Percentiles rank a stretch among this genome's conserved stretches.
Conservation (phyloP, 2,797 vertebrate species). For the Serranus cabrilla region DNA sequence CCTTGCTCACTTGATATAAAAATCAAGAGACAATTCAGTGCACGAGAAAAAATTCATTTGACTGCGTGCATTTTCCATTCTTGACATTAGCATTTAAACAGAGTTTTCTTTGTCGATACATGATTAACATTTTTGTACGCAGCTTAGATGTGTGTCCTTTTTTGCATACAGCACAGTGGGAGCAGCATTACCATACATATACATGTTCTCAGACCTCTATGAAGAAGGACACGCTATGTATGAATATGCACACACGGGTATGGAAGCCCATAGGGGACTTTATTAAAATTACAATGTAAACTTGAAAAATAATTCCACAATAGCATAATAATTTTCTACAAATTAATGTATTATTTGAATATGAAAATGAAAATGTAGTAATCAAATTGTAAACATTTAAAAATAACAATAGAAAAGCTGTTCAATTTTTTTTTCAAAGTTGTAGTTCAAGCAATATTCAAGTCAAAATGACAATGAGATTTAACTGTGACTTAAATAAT, state of each 20-base stretch:
- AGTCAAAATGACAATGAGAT: too few species aligned
- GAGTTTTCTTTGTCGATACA: constrained; percentile 5
- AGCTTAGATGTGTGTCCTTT: constrained; percentile 27
- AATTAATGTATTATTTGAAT: too few species aligned
- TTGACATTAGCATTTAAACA: constrained; percentile 24
- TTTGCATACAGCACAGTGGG: constrained; percentile 63
- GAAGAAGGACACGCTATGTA: constrained; percentile 9
- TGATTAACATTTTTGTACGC: constrained; percentile 27
- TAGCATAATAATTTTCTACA: too few species aligned
- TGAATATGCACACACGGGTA: not conserved
- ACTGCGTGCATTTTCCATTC: constrained; percentile 10
- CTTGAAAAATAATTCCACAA: too few species aligned
- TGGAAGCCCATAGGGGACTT: not conserved
- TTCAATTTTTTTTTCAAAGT: too few species aligned
- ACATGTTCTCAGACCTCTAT: constrained; percentile 40
- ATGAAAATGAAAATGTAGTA: too few species aligned
- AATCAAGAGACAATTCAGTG: constrained; percentile 24
- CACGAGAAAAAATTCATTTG: constrained; percentile 7
- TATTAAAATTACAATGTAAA: too few species aligned
- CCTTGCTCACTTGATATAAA: constrained; percentile 1
- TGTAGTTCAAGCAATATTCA: too few species aligned
- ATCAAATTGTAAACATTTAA: too few species aligned
- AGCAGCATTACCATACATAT: constrained; percentile 46
- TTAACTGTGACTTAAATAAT: too few species aligned
- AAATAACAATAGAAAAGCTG: too few species aligned